Conservation (phyloP, 2,888 invertebrate genomes). For the Galerucella calmariensis region DNA sequence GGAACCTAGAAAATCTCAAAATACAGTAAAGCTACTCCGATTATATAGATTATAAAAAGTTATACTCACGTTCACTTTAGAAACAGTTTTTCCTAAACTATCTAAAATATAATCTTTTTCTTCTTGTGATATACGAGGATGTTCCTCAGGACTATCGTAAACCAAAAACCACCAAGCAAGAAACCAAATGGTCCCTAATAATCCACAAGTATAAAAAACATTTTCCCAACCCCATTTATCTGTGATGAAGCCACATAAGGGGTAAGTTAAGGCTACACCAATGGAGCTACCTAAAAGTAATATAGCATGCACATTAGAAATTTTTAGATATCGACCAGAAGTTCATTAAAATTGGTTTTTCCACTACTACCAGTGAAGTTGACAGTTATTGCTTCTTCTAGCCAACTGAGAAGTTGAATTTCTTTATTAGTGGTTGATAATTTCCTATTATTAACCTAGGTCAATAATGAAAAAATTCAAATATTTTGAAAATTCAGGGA, state of each 20-base stretch:
- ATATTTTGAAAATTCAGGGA: no score
- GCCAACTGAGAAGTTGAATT: no score
- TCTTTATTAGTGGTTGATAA: no score
- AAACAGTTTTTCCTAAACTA: slow-evolving; percentile 66
- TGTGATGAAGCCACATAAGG: slow-evolving; percentile 76
- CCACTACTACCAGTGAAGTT: no score
- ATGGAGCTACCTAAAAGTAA: slow-evolving; percentile 70
- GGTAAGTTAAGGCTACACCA: slow-evolving; percentile 75
- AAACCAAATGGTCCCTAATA: slow-evolving; percentile 74
- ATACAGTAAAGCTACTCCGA: neutral
- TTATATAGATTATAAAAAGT: neutral
- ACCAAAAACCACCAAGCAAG: slow-evolving; percentile 72
- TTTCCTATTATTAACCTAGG: no score
- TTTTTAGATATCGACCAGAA: neutral
- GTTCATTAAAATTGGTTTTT: no score
- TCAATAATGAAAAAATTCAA: no score
- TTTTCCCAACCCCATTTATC: slow-evolving; percentile 76
- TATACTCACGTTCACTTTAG: slow-evolving; percentile 56
- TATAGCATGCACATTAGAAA: no score
- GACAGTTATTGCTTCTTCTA: no score
- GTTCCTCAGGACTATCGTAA: slow-evolving; percentile 73
- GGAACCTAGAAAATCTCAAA: slow-evolving; percentile 56
- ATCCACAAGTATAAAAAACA: slow-evolving; percentile 75
- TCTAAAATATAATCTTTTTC: slow-evolving; percentile 72
- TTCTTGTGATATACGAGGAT: slow-evolving; percentile 72